These are phyloP conservation scores for Odocoileus virginianus DNA, from an alignment of 2,113 vertebrate species.

Conservation along the genomic window DNA sequence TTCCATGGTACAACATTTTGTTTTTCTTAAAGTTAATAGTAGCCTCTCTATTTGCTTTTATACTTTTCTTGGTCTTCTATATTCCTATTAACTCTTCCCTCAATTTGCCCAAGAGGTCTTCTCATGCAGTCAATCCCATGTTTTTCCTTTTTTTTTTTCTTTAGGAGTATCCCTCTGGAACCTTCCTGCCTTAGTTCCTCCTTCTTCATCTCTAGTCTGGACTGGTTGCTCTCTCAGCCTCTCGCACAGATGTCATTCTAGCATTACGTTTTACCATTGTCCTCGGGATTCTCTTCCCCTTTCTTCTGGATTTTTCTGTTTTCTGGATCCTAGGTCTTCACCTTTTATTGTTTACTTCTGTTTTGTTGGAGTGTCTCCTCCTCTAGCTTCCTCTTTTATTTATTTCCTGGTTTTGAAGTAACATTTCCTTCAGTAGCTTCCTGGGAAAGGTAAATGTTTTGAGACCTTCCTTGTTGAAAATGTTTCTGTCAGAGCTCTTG, in stretches of 20 bases:
- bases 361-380: not conserved
- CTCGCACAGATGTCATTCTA: not conserved
- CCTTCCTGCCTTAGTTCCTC: not conserved
- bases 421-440: not conserved
- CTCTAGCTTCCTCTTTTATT: not conserved
- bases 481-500: not conserved
- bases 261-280: not conserved
- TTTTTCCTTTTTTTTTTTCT: not conserved
- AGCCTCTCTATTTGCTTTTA: not conserved
- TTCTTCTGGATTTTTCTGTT: not conserved
- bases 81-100: not conserved
- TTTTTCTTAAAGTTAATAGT: not conserved
- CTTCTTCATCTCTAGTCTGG: not conserved
- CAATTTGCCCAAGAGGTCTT: not conserved
- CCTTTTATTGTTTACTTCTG: not conserved
- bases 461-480: not conserved
- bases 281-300: not conserved
- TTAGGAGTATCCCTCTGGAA: not conserved
- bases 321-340: not conserved
- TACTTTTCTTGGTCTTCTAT: not conserved
- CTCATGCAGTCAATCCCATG: not conserved
- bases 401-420: not conserved
- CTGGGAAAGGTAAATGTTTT: constrained; percentile 3
- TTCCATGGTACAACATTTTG: not conserved
- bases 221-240: not conserved